Percentiles rank a stretch among this genome's conserved stretches.
Conservation (phyloP, 2,888 invertebrate species). For the Julus scanicus region DNA sequence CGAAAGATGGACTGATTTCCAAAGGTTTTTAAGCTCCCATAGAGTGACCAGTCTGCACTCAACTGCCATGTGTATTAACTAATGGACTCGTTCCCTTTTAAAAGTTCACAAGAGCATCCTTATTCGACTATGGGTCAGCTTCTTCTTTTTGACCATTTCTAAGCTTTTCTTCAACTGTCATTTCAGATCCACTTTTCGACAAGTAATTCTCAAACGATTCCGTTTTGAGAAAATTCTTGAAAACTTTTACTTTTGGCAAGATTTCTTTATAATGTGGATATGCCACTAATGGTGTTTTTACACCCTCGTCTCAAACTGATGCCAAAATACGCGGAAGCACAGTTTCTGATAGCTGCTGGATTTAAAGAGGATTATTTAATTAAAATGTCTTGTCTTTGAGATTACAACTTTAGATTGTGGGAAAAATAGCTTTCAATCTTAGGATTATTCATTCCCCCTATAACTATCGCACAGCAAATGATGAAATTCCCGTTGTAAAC, state of each 20-base stretch:
- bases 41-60: conserved; percentile 15
- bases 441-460: neutral
- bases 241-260: neutral
- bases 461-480: neutral
- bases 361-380: conserved; percentile 41
- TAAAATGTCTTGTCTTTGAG: neutral
- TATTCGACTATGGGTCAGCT: neutral
- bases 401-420: conserved; percentile 17
- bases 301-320: neutral
- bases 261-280: neutral
- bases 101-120: neutral
- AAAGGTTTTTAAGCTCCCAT: neutral
- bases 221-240: neutral
- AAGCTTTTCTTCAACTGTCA: conserved; percentile 3
- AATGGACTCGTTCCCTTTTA: conserved; percentile 2
- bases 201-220: neutral
- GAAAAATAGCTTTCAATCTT: conserved; percentile 32
- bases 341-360: neutral
- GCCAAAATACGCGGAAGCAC: neutral
- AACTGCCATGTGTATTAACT: neutral
- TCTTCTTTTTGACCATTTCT: neutral
- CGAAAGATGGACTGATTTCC: neutral
- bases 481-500: neutral
- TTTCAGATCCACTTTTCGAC: neutral
- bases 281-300: conserved; percentile 13